phyloP scores from a whole-genome alignment of 1,140 invertebrate species.

The Drosophila neocordata region DNA sequence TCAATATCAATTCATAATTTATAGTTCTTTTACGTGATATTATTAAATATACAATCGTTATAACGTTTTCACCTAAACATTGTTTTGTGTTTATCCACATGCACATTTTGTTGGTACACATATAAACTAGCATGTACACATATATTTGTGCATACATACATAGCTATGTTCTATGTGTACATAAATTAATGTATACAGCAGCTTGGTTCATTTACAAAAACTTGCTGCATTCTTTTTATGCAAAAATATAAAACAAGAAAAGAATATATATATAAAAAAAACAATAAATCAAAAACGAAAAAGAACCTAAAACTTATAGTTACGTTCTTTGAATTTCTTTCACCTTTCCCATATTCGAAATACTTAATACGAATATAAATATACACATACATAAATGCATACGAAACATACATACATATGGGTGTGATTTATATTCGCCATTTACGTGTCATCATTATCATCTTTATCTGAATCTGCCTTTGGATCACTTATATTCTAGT shows the following conservation, averaged over 20 bases:
- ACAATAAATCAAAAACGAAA: slow-evolving; percentile 52
- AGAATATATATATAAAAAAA: slow-evolving; percentile 42
- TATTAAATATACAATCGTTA: slow-evolving; percentile 68
- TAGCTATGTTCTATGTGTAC: slow-evolving; percentile 35
- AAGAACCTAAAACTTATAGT: slow-evolving; percentile 74
- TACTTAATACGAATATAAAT: slow-evolving; percentile 63
- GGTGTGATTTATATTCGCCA: slow-evolving; percentile 26
- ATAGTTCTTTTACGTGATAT: slow-evolving; percentile 27
- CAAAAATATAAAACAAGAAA: slow-evolving; percentile 21
- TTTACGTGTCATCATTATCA: slow-evolving; percentile 3
- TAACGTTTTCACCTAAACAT: slow-evolving; percentile 73
- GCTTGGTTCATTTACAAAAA: slow-evolving; percentile 62
- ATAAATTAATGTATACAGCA: slow-evolving; percentile 44
- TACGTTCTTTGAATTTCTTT: slow-evolving; percentile 78
- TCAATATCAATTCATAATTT: slow-evolving; percentile 12
- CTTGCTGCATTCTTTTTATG: slow-evolving; percentile 4
- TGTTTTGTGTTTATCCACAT: slow-evolving; percentile 25
- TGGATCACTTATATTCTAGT: slow-evolving; percentile 44
- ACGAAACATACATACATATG: slow-evolving; percentile 55
- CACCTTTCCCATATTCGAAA: slow-evolving; percentile 79
- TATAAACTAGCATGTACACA: slow-evolving; percentile 18
- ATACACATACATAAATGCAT: slow-evolving; percentile 41
- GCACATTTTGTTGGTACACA: slow-evolving; percentile 19
- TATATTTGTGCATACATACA: slow-evolving; percentile 13
- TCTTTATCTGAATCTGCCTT: slow-evolving; percentile 28